Base-by-base conservation (phyloP, 2,113 vertebrate species). In the Corythornis vintsioides region DNA sequence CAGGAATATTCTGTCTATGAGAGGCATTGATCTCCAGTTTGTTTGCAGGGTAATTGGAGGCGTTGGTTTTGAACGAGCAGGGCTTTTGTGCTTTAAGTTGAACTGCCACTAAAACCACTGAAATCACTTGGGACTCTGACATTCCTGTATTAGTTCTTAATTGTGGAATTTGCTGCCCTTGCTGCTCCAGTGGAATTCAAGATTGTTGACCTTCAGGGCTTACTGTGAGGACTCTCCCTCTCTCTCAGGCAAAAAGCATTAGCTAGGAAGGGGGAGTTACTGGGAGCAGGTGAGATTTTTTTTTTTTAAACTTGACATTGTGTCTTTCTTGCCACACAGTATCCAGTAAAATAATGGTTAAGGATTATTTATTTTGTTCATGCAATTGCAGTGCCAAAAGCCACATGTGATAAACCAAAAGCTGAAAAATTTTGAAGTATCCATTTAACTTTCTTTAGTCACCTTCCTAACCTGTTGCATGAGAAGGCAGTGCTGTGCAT, bases 91-190 rank as follows among this genome's bases (percentile, higher is more conserved):
- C 55, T 70, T 82, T 33, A 35, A n/a, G 79, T 31, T 66, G 65
- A 83, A 76, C 69, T 48, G 82, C 19, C 5, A 43, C 45, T 65
- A 15, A 70, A 72, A 25, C 66, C 16, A 50, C 63, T 75, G 76
- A 75, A 88, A 65, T 78, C 69, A 38, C 25, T 8, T 53, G 48
- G 65, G 61, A 82, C 57, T 84, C 72, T 70, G 52, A 48, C 40
- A 61, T 89, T 88, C 77, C 86, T 90, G 0, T 81, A 78, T 86
- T 90, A 84, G 73, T 65, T 84, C 77, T 93, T 84, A 86, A 84
- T 78, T 75, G 66, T 71, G 66, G 90, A 78, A 93, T 90, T 90
- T 93, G 48, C 83, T 95, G 72, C 72, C 59, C 26, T 43, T 86
- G 69, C 78, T 92, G 69, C 88, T 90, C 53, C 59, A 38, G 42